Evolutionary conservation across 1,140 invertebrate species (phyloP), one percentile per base, ranked within the genome.

Genomic region (Uloborus diversus): DNA sequence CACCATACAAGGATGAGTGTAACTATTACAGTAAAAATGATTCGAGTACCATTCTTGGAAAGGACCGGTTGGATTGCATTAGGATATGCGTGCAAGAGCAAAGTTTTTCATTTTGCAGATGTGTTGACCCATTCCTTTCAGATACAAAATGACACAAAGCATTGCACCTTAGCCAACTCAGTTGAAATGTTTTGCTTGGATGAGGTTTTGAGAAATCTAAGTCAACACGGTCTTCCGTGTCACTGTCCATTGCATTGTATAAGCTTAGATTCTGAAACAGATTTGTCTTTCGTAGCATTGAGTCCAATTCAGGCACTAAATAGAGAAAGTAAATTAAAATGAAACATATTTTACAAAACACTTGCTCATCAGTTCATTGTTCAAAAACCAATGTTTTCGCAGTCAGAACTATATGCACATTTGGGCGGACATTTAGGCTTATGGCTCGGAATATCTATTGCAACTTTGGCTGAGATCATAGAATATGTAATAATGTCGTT

Each of bases 381-480:
- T 5, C 75, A 78, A 30, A 66, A 53, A 25, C 20, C 62, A 0
- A 78, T 66, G 75, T 78, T 78, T 32, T 11, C 65, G 42, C 27
- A 42, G 25, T 78, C 75, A 14, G 75, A 78, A 66, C 49, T 78
- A 13, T 66, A 56, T 28, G 59, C 62, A 5, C 62, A 66, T 13
- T 25, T 78, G 4, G 75, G 75, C 1, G 75, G 75, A 14, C 25
- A 78, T 23, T 30, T 78, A 7, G 75, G 75, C 2, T 9, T 78
- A 11, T 78, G 61, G 61, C 62, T 78, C 11, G 75, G 75, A 4
- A 4, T 78, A 14, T 78, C 75, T 9, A 4, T 78, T 0, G 49
- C 37, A 3, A 51, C 53, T 7, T 1, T 66, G 1, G 65, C 66
- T 28, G 75, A 78, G 57, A 4, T 78, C 13, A 25, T 78, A 4